Conservation (phyloP, 2,888 invertebrate genomes). For the Omphaloscelis lunosa region DNA sequence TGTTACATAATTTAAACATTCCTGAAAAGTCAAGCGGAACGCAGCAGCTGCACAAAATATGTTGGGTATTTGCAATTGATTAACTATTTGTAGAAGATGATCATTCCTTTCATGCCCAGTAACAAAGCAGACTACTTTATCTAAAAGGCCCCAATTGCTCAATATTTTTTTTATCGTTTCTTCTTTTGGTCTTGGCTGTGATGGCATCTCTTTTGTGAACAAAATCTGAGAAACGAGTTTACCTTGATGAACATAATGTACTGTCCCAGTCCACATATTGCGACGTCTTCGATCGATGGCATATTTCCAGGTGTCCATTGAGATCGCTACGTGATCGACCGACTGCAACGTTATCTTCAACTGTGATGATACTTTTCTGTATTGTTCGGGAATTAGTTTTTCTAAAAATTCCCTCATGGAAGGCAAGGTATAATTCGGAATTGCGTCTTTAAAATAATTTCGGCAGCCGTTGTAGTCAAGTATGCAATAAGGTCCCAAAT, state of each 20-base stretch:
- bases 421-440: slow-evolving; percentile 23
- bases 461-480: slow-evolving; percentile 7
- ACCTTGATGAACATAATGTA: slow-evolving; percentile 22
- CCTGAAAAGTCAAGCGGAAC: background rate
- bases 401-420: background rate
- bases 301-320: background rate
- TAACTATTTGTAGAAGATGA: background rate
- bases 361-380: background rate
- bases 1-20: background rate
- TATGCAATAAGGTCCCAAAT: slow-evolving; percentile 7
- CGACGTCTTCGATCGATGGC: too few species aligned
- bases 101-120: slow-evolving; percentile 5
- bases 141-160: background rate
- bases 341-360: slow-evolving; percentile 1
- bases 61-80: slow-evolving; percentile 1
- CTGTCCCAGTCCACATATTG: slow-evolving; percentile 11
- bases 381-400: background rate
- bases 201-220: background rate
- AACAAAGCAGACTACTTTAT: slow-evolving; percentile 24
- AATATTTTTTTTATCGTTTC: background rate
- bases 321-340: slow-evolving; percentile 16
- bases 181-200: background rate
- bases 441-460: slow-evolving; percentile 6
- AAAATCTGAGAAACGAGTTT: slow-evolving; percentile 26
- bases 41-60: slow-evolving; percentile 12